Base-by-base conservation (phyloP, 2,113 vertebrate species). In the Hippolais icterina region DNA sequence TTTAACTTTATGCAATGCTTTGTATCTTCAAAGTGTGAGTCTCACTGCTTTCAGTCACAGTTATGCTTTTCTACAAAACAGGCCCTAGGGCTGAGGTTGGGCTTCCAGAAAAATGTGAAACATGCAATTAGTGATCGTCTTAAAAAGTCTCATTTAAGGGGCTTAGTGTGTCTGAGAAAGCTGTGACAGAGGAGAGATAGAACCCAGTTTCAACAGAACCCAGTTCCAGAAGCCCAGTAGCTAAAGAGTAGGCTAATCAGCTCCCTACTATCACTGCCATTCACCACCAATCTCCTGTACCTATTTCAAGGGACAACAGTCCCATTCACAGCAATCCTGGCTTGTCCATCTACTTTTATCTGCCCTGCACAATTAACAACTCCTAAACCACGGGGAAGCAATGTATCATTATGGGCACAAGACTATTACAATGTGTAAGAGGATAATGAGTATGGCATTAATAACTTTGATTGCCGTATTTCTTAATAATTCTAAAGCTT, bases 71-170 rank as follows among this genome's bases (percentile, higher is more conserved):
- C 63, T 83, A 54, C 66, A 83, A 83, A 91, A 77, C 29, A 88
- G 64, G 42, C 84, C 87, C 75, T 29, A 61, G 24, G 65, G 82
- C 82, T 85, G 41, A 85, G 39, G 59, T 1, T 85, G 42, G 82
- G 68, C 64, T 90, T 88, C 80, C 75, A 91, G 59, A 89, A 94
- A 83, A 93, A 89, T 18, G 35, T 33, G 68, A 87, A 94, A 89
- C 50, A 64, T 2, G 27, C 70, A 90, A 91, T 85, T 88, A 95
- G 54, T 5, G 0, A 69, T 63, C 2, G 0, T 41, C 54, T 74
- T 88, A 0, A 83, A 69, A 88, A 52, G 75, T 31, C 54, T 90
- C 35, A 50, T 74, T 79, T 80, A 94, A 74, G 46, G 37, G 59
- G 41, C 63, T 91, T 77, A 90, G 47, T 5, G 6, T 88, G 37